Conservation (phyloP, 2,888 invertebrate species). For the Cantharis rufa region DNA sequence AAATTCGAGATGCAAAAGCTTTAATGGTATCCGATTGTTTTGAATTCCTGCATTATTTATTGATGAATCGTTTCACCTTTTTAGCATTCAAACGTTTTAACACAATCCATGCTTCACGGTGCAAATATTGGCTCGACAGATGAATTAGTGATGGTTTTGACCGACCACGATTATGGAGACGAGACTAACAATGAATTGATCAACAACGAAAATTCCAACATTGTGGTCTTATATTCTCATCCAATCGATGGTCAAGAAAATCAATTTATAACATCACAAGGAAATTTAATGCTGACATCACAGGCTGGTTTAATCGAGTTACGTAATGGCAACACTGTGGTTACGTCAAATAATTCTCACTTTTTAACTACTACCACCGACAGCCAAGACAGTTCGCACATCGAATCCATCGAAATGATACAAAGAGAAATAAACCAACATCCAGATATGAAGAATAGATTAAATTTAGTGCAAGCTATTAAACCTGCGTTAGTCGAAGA, state of each 20-base stretch:
- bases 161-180: slow-evolving; percentile 63
- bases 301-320: slow-evolving; percentile 53
- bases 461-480: slow-evolving; percentile 8
- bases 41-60: neutral
- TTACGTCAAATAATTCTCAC: slow-evolving; percentile 37
- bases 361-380: slow-evolving; percentile 40
- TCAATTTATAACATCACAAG: slow-evolving; percentile 57
- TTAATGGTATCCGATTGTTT: too few species aligned
- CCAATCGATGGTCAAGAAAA: slow-evolving; percentile 62
- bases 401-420: slow-evolving; percentile 56
- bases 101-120: slow-evolving; percentile 46
- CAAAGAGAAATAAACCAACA: slow-evolving; percentile 51
- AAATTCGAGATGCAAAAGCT: too few species aligned
- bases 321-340: slow-evolving; percentile 43
- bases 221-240: slow-evolving; percentile 68
- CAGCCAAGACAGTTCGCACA: slow-evolving; percentile 34
- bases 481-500: slow-evolving; percentile 8
- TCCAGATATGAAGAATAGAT: slow-evolving; percentile 23
- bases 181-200: slow-evolving; percentile 56
- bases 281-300: slow-evolving; percentile 55
- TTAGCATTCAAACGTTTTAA: slow-evolving; percentile 40
- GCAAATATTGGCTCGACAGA: slow-evolving; percentile 60
- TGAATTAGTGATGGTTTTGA: slow-evolving; percentile 67
- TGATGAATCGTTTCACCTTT: neutral
- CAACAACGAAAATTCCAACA: slow-evolving; percentile 62